These are phyloP conservation scores for Pituophis catenifer DNA, from an alignment of 2,113 vertebrate genomes.

Conservation along the genomic window DNA sequence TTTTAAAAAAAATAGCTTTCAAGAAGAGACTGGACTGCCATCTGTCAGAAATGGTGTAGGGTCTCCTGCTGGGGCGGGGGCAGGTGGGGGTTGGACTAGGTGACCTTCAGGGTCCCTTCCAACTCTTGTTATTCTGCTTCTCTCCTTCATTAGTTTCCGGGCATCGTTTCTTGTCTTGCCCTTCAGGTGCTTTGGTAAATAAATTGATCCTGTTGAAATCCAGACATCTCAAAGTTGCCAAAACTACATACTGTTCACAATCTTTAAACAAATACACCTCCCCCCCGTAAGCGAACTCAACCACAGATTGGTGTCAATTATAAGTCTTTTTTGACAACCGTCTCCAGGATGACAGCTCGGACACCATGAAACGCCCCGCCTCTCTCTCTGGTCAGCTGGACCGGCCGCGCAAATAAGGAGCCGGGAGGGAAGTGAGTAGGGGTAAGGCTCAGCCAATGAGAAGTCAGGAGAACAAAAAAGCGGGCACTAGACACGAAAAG, in stretches of 20 bases:
- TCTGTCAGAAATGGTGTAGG: too few species aligned
- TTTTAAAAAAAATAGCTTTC: too few species aligned
- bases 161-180: background rate
- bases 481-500: background rate
- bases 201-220: too few species aligned
- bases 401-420: background rate
- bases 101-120: too few species aligned
- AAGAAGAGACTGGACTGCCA: too few species aligned
- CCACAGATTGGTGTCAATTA: background rate
- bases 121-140: background rate
- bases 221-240: too few species aligned
- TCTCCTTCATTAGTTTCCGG: background rate
- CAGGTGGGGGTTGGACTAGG: too few species aligned
- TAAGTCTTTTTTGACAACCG: background rate
- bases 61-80: too few species aligned
- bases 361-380: background rate
- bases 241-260: background rate
- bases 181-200: too few species aligned
- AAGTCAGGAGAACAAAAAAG: rapidly evolving
- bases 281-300: background rate
- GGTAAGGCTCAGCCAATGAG: background rate
- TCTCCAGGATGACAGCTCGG: background rate
- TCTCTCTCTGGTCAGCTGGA: background rate
- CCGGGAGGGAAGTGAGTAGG: background rate
- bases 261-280: background rate